A percentile compares a stretch with the other conserved stretches of the same genome.
phyloP scores from a whole-genome alignment of 1,140 invertebrate species.

The Cydia strobilella region DNA sequence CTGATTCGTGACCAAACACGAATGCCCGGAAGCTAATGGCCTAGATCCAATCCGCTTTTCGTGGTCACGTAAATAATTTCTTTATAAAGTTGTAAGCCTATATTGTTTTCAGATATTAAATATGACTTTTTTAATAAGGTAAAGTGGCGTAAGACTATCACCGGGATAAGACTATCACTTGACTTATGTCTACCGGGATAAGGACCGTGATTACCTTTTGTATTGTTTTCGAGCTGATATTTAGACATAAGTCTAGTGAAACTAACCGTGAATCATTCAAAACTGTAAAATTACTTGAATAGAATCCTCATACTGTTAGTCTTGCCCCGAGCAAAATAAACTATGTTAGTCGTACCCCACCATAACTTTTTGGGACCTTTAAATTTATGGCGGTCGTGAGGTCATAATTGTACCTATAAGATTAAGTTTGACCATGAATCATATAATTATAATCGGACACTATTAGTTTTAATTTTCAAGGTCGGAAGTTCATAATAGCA shows the following conservation, averaged over 20 bases:
- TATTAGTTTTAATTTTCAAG: not conserved
- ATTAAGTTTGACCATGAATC: not conserved
- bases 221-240: too few relatives aligned
- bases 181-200: too few relatives aligned
- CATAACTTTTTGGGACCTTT: not conserved
- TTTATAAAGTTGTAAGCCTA: not conserved
- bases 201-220: too few relatives aligned
- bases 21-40: constrained; percentile 61
- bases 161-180: too few relatives aligned
- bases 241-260: too few relatives aligned
- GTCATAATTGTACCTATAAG: constrained; percentile 20
- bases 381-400: constrained; percentile 16
- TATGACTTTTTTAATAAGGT: constrained; percentile 21
- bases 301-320: too few relatives aligned
- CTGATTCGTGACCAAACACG: constrained; percentile 57
- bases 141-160: too few relatives aligned
- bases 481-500: too few relatives aligned
- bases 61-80: constrained; percentile 44
- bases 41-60: constrained; percentile 54
- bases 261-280: too few relatives aligned
- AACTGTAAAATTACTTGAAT: too few relatives aligned
- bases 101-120: constrained; percentile 18
- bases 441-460: not conserved
- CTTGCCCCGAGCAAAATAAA: too few relatives aligned
- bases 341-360: too few relatives aligned